These are phyloP conservation scores for Rhabdornis inornatus DNA, from an alignment of 2,113 vertebrate genomes.

Conservation along the genomic window DNA sequence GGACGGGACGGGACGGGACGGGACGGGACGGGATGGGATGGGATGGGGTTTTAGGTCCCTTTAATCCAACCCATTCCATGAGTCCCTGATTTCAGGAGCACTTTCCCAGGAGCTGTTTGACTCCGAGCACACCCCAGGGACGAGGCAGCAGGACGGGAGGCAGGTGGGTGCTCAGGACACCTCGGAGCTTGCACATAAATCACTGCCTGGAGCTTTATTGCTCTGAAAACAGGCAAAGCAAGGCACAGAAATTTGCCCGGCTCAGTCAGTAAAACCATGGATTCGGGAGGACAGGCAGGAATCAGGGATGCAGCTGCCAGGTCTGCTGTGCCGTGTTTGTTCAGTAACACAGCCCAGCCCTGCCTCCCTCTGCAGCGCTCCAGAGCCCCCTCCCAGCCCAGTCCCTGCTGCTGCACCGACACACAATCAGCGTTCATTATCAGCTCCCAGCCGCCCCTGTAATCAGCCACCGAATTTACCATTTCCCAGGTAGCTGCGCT, in stretches of 20 bases:
- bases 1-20: no score
- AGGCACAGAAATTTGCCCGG: not conserved
- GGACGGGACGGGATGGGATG: no score
- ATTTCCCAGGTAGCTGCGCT: not conserved
- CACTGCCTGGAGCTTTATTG: not conserved
- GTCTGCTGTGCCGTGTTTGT: accelerated
- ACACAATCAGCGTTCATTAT: not conserved
- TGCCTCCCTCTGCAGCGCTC: not conserved
- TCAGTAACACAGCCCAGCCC: not conserved
- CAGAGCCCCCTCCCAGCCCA: accelerated
- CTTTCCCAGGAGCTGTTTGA: not conserved
- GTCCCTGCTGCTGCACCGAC: not conserved
- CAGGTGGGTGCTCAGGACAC: not conserved
- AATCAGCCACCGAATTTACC: not conserved
- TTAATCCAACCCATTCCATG: not conserved
- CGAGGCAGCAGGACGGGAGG: not conserved
- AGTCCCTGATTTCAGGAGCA: not conserved
- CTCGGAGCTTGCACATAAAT: accelerated
- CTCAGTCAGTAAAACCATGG: not conserved
- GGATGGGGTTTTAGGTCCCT: accelerated
- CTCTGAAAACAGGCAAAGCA: not conserved
- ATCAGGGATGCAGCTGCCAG: not conserved
- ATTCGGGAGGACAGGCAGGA: not conserved
- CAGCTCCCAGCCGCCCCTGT: not conserved
- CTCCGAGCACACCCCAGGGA: accelerated